Conservation (phyloP, 2,888 invertebrate genomes). For the Sipunculus nudus region DNA sequence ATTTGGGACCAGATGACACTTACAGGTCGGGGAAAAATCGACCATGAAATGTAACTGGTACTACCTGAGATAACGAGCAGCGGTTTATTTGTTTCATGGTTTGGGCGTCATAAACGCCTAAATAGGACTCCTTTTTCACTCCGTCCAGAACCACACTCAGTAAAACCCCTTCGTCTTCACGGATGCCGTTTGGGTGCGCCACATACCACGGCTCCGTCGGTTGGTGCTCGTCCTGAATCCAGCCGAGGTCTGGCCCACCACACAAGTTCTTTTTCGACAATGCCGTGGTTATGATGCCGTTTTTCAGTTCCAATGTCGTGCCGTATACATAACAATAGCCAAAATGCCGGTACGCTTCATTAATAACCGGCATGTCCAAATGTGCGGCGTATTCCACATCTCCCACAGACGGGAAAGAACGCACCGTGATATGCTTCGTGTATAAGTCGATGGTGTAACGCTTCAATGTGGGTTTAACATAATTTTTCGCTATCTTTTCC, state of each 20-base stretch:
- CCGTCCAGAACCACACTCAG: constrained; percentile 56
- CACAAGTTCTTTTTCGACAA: constrained; percentile 59
- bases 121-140: constrained; percentile 41
- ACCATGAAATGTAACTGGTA: constrained; percentile 61
- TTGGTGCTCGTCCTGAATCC: constrained; percentile 47
- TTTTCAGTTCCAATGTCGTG: constrained; percentile 49
- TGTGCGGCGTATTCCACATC: too few relatives aligned
- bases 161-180: constrained; percentile 60
- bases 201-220: constrained; percentile 59
- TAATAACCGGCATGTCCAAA: constrained; percentile 60
- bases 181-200: constrained; percentile 39
- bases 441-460: constrained; percentile 47
- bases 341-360: constrained; percentile 49
- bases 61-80: constrained; percentile 49
- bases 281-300: constrained; percentile 43
- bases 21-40: constrained; percentile 44
- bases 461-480: constrained; percentile 44
- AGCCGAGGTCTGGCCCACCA: constrained; percentile 40
- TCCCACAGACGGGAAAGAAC: too few relatives aligned
- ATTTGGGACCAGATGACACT: too few relatives aligned
- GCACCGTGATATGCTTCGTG: too few relatives aligned
- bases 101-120: constrained; percentile 52
- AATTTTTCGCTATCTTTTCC: too few relatives aligned
- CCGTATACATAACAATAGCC: constrained; percentile 59
- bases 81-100: constrained; percentile 47